Percentiles rank a stretch among this genome's conserved stretches.
Evolutionary conservation across 2,113 vertebrate species (phyloP).

Genomic region (Pluvianellus socialis): DNA sequence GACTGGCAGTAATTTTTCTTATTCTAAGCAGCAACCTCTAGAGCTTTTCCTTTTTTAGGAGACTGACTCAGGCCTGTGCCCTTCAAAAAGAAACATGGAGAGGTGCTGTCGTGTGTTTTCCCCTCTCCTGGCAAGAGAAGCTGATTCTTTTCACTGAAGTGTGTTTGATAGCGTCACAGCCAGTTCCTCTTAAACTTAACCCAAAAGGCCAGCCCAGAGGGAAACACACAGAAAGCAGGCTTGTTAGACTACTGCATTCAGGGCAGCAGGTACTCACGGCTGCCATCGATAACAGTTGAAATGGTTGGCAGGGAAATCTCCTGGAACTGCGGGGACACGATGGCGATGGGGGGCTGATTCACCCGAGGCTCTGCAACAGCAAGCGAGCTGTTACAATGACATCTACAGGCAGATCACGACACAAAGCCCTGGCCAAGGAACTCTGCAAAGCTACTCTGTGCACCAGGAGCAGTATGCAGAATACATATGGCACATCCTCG

Average conservation of each 20-base stretch:
- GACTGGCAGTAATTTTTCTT: background rate
- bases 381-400: background rate
- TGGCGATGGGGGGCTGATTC: conserved; percentile 89
- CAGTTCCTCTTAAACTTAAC: background rate
- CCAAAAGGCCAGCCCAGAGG: background rate
- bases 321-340: conserved; percentile 92
- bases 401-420: background rate
- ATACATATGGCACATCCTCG: background rate
- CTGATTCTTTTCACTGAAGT: background rate
- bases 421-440: background rate
- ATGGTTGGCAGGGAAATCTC: conserved; percentile 95
- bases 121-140: background rate
- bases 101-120: background rate
- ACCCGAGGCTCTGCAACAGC: conserved; percentile 88
- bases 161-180: background rate
- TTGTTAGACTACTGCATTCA: background rate
- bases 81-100: background rate
- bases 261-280: conserved; percentile 83
- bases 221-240: background rate
- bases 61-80: background rate
- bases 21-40: background rate
- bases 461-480: background rate
- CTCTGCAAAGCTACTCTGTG: background rate
- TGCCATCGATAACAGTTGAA: conserved; percentile 95
- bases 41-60: conserved; percentile 8